A percentile compares a stretch with the other conserved stretches of the same genome.
Conservation (phyloP, 2,797 vertebrate genomes). For the Argyrosomus regius region DNA sequence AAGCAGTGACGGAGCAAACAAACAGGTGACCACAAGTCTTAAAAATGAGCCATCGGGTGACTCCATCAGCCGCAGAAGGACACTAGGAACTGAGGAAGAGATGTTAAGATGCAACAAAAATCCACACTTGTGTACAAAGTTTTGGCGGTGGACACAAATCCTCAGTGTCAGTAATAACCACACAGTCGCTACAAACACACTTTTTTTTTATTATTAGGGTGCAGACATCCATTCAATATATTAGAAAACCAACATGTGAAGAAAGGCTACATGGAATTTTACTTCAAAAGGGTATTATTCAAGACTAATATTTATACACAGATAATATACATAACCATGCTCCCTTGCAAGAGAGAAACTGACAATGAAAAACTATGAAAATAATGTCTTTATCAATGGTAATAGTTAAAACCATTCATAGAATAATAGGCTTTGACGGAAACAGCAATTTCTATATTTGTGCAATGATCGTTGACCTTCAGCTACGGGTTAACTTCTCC, state of each 20-base stretch:
- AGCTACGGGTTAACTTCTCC: constrained; percentile 50
- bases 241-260: constrained; percentile 88
- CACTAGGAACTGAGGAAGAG: neutral
- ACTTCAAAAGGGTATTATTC: constrained; percentile 80
- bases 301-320: constrained; percentile 86
- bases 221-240: constrained; percentile 88
- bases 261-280: constrained; percentile 80
- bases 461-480: constrained; percentile 75
- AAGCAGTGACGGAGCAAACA: constrained; percentile 21
- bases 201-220: constrained; percentile 84
- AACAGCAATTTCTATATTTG: constrained; percentile 69
- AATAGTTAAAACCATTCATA: constrained; percentile 80
- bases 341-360: constrained; percentile 71
- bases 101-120: neutral
- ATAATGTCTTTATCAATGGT: constrained; percentile 75
- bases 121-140: neutral
- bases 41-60: constrained; percentile 27
- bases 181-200: constrained; percentile 75
- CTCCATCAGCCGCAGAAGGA: neutral
- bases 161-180: constrained; percentile 51
- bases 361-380: constrained; percentile 76
- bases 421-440: constrained; percentile 76
- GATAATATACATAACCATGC: constrained; percentile 81
- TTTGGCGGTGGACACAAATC: neutral
- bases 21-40: constrained; percentile 37